Percentiles rank a stretch among this genome's conserved stretches.
phyloP scores from a whole-genome alignment of 2,113 vertebrate species.

The Potamarius usumacintae region DNA sequence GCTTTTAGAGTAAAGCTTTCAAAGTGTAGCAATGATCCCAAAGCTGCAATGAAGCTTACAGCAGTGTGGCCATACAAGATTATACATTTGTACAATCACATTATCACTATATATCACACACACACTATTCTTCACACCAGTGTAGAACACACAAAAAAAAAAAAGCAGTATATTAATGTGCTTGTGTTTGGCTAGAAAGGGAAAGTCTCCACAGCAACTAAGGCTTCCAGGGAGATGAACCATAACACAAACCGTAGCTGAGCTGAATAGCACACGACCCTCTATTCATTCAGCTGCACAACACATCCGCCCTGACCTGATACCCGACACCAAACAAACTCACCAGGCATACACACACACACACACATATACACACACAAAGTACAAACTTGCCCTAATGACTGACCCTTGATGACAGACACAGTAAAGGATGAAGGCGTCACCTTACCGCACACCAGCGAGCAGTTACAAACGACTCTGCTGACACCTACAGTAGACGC shows the following conservation, averaged over 20 bases:
- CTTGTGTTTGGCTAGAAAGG: slow-evolving; percentile 28
- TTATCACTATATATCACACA: background rate
- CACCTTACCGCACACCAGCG: background rate
- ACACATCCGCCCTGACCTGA: slow-evolving; percentile 43
- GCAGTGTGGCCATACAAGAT: background rate
- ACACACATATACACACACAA: slow-evolving; percentile 27
- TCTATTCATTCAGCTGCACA: slow-evolving; percentile 48
- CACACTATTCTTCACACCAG: background rate
- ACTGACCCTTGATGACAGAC: slow-evolving; percentile 50
- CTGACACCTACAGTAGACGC: slow-evolving; percentile 75
- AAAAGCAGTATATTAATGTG: slow-evolving; percentile 25
- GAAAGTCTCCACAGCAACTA: slow-evolving; percentile 75
- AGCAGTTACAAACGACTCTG: slow-evolving; percentile 63
- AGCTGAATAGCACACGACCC: slow-evolving; percentile 29
- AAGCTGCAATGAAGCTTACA: background rate
- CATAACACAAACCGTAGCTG: slow-evolving; percentile 26
- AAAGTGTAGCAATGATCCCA: background rate
- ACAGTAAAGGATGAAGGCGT: slow-evolving; percentile 25
- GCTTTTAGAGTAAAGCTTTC: background rate
- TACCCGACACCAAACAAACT: slow-evolving; percentile 48
- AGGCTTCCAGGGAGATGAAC: slow-evolving; percentile 64
- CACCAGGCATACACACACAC: slow-evolving; percentile 16
- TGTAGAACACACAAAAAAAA: background rate
- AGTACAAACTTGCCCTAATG: slow-evolving; percentile 28
- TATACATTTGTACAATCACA: background rate